Evolutionary conservation across 2,888 invertebrate species (phyloP).

Genomic region (Neuroscelio doddi): DNA sequence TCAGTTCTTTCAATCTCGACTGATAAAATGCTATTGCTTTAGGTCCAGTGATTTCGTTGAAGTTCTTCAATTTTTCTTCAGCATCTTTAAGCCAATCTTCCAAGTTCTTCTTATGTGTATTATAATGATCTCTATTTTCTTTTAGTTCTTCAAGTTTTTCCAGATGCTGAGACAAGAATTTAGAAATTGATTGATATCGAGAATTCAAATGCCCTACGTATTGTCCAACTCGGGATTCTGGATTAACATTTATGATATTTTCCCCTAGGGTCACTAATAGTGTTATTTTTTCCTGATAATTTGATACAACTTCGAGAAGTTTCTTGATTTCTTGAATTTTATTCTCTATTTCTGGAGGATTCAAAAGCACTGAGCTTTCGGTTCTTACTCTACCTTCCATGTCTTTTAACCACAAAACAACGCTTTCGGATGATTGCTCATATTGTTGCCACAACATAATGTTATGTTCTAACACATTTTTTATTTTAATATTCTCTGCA

Average conservation of each 20-base stretch:
- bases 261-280: conserved; percentile 81
- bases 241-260: conserved; percentile 77
- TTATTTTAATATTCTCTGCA: conserved; percentile 80
- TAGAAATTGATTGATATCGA: conserved; percentile 83
- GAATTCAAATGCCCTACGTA: conserved; percentile 85
- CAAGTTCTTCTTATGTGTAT: conserved; percentile 79
- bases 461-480: conserved; percentile 79
- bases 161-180: conserved; percentile 80
- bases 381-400: conserved; percentile 83
- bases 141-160: conserved; percentile 82
- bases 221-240: conserved; percentile 88
- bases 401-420: conserved; percentile 85
- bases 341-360: conserved; percentile 78
- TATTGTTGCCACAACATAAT: conserved; percentile 87
- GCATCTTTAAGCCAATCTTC: conserved; percentile 86
- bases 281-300: conserved; percentile 79
- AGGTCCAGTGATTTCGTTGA: conserved; percentile 82
- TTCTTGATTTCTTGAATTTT: conserved; percentile 80
- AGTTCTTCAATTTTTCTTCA: conserved; percentile 81
- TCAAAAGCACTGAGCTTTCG: conserved; percentile 82
- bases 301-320: conserved; percentile 78
- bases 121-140: conserved; percentile 81
- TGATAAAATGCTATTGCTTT: conserved; percentile 80
- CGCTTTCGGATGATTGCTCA: conserved; percentile 82
- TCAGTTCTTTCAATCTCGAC: conserved; percentile 84